Evolutionary conservation across 2,888 invertebrate genomes (phyloP), one percentile per base, ranked within the genome.

Genomic region (Campoletis raptor): DNA sequence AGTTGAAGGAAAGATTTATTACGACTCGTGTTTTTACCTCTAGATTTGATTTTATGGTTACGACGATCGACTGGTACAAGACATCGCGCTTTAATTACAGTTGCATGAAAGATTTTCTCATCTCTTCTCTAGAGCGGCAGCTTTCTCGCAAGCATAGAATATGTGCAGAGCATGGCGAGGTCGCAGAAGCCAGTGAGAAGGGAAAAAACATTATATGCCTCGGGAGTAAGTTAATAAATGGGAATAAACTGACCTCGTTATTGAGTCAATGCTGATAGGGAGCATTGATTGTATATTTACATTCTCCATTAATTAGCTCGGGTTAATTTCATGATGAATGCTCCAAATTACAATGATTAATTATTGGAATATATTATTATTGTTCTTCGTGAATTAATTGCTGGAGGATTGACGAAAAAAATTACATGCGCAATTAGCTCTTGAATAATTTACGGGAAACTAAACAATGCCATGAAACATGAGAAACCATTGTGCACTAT

Each of bases 211-310:
- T 70, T 30, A 30, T 30, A 12, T 21, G 52, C 48, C 30, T 76
- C 70, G 52, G 24, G 64, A 48, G 70, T 74, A 64, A 84, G 40
- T 48, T 70, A 74, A 84, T 74, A 69, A 61, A 30, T 37, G 45
- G 37, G 15, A 45, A 15, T n/a, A 74, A 69, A 45, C 37, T 66
- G 54, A 78, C 70, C 40, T 54, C 42, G 45, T 40, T 24, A 45
- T 45, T 36, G 45, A 45, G 15, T 69, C 61, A 76, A 67, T 24
- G 24, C 37, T 52, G 54, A 52, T n/a, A 64, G 40, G 52, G 9
- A 64, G 40, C 45, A 67, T 67, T 36, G 18, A 72, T 66, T 64
- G 45, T 81, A 6, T 57, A 6, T 57, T 77, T 72, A 66, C 54
- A 12, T n/a, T 15, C 24, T 36, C 4, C 54, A 18, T 67, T 40